Conservation (phyloP, 2,113 vertebrate species). For the Ctenodactylus gundi region DNA sequence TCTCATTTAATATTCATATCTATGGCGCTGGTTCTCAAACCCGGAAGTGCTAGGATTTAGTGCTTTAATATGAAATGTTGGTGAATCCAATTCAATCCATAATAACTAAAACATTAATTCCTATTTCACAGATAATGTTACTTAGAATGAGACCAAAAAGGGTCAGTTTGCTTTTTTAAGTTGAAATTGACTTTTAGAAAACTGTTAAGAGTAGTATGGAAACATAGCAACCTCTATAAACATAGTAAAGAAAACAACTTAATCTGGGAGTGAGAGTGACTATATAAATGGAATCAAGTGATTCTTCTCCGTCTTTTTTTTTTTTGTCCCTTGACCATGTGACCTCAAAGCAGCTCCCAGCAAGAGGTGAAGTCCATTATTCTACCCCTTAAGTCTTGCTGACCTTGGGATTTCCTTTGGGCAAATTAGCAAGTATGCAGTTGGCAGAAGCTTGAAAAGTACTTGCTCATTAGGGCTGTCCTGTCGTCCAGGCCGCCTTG, state of each 20-base stretch:
- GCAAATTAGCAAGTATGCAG: not conserved
- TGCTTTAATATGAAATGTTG: not conserved
- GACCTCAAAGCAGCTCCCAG: not conserved
- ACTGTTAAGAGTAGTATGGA: not conserved
- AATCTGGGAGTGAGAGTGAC: not conserved
- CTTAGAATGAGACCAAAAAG: not conserved
- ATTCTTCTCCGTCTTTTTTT: not conserved
- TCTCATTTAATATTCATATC: not conserved
- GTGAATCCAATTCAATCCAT: not conserved
- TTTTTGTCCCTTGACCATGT: not conserved
- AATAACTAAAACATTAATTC: not conserved
- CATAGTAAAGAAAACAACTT: not conserved
- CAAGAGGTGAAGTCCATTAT: not conserved
- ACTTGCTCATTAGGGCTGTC: not conserved
- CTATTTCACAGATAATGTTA: conserved; percentile 7
- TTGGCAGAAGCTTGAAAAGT: not conserved
- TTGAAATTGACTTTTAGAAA: not conserved
- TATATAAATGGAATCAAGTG: not conserved
- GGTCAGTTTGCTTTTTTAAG: not conserved
- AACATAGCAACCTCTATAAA: not conserved
- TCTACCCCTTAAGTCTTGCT: not conserved
- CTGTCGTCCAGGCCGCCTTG: not conserved
- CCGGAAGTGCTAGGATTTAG: not conserved
- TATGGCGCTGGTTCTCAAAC: not conserved
- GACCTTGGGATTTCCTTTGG: not conserved